These are phyloP conservation scores for Camelus bactrianus DNA, from an alignment of 2,113 vertebrate species.

Conservation along the genomic window DNA sequence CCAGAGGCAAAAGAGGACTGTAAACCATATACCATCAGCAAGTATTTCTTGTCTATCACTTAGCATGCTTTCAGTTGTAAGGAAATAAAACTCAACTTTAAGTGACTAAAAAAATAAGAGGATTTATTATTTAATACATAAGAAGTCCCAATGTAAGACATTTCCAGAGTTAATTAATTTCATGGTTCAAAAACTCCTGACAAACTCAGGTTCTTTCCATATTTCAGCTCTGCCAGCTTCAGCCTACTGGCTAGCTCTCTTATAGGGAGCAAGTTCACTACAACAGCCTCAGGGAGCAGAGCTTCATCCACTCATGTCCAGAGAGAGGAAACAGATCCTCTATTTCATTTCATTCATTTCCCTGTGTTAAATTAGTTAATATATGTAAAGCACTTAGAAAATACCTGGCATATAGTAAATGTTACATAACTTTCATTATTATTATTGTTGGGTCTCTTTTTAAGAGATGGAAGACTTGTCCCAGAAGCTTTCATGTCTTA, in stretches of 20 bases:
- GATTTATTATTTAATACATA: constrained; percentile 6
- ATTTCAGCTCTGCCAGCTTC: not conserved
- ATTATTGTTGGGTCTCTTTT: not conserved
- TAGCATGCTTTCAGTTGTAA: not conserved
- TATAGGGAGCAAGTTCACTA: not conserved
- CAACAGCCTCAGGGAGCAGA: not conserved
- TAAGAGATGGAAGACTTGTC: not conserved
- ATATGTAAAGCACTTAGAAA: not conserved
- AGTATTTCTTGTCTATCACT: not conserved
- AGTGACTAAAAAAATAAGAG: not conserved
- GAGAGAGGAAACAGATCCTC: not conserved
- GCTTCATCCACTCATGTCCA: not conserved
- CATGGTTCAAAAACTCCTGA: not conserved
- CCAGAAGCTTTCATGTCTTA: not conserved
- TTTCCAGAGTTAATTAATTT: not conserved
- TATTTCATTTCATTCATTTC: not conserved
- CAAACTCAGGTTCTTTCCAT: not conserved
- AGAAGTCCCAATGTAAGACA: not conserved
- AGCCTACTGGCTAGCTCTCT: not conserved
- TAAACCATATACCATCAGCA: not conserved
- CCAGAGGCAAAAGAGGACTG: not conserved
- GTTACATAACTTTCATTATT: not conserved
- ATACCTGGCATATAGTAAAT: not conserved
- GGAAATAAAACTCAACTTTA: not conserved
- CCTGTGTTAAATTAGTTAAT: not conserved